Conservation (phyloP, 2,888 invertebrate genomes). For the Tinea semifulvella region DNA sequence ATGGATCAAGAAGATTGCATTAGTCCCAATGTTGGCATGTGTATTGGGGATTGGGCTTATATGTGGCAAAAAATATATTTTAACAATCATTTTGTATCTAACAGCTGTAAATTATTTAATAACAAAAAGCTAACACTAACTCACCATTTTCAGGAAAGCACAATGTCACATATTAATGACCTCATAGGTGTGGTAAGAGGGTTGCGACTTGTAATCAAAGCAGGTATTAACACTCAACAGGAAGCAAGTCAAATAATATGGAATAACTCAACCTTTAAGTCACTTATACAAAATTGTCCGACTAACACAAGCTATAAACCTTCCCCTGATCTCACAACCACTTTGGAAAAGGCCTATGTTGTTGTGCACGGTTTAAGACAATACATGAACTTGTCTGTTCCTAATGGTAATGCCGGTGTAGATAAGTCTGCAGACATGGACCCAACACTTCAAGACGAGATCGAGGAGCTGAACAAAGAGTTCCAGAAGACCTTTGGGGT, state of each 20-base stretch:
- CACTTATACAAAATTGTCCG: slow-evolving; percentile 37
- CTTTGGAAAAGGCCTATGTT: slow-evolving; percentile 71
- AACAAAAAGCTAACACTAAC: slow-evolving; percentile 20
- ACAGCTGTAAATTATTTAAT: slow-evolving; percentile 5
- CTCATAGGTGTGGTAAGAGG: slow-evolving; percentile 74
- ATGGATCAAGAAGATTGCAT: no score
- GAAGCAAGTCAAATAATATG: slow-evolving; percentile 68
- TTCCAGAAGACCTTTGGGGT: slow-evolving; percentile 53
- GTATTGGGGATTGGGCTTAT: no score
- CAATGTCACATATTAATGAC: slow-evolving; percentile 71
- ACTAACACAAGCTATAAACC: slow-evolving; percentile 40
- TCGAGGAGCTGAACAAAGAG: slow-evolving; percentile 52
- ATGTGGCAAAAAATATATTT: no score
- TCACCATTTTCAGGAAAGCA: slow-evolving; percentile 24
- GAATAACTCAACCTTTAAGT: slow-evolving; percentile 75
- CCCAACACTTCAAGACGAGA: slow-evolving; percentile 38
- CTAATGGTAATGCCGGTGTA: slow-evolving; percentile 32
- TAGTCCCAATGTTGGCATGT: no score
- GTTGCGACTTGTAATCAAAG: slow-evolving; percentile 72
- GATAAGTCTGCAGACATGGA: slow-evolving; percentile 34
- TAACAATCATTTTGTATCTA: not conserved
- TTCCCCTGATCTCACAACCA: slow-evolving; percentile 39
- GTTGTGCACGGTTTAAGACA: slow-evolving; percentile 76
- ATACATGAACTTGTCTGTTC: slow-evolving; percentile 53
- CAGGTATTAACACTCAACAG: slow-evolving; percentile 72